A percentile compares a stretch with the other conserved stretches of the same genome.
These are phyloP conservation scores for Ctenicera cuprea DNA, from an alignment of 2,888 invertebrate species.

Conservation along the genomic window DNA sequence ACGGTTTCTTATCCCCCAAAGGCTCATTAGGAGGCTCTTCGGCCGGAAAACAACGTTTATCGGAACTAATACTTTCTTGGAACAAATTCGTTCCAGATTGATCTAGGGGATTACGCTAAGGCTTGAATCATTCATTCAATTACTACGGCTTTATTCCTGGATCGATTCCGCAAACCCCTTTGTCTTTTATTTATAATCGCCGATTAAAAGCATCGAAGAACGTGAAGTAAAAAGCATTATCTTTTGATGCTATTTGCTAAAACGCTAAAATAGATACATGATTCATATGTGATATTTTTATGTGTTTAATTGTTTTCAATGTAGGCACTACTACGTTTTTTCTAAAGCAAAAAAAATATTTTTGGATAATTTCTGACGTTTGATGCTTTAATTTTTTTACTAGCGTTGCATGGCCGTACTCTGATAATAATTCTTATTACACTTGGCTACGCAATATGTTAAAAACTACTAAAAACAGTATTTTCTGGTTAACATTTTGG, in stretches of 20 bases:
- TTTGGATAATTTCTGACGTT: not conserved
- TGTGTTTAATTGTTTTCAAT: conserved; percentile 18
- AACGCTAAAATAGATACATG: conserved; percentile 3
- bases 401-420: no score
- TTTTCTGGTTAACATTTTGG: no score
- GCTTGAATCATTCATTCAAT: conserved; percentile 28
- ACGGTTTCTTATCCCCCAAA: conserved; percentile 35
- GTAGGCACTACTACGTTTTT: not conserved
- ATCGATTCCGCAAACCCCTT: not conserved
- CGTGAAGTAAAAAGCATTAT: not conserved
- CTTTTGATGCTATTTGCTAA: conserved; percentile 5
- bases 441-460: no score
- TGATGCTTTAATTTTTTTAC: not conserved
- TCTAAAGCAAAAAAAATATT: no score
- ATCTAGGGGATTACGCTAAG: conserved; percentile 12
- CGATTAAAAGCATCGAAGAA: not conserved
- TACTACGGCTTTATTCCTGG: conserved; percentile 15
- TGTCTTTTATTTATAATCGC: conserved; percentile 11
- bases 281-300: conserved; percentile 25
- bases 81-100: conserved; percentile 28
- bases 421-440: no score
- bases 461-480: no score
- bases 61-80: conserved; percentile 28
- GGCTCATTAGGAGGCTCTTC: conserved; percentile 28
- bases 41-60: conserved; percentile 27